Evolutionary conservation across 2,113 vertebrate genomes (phyloP), one percentile per base, ranked within the genome.

Genomic region (Rhabdornis inornatus): DNA sequence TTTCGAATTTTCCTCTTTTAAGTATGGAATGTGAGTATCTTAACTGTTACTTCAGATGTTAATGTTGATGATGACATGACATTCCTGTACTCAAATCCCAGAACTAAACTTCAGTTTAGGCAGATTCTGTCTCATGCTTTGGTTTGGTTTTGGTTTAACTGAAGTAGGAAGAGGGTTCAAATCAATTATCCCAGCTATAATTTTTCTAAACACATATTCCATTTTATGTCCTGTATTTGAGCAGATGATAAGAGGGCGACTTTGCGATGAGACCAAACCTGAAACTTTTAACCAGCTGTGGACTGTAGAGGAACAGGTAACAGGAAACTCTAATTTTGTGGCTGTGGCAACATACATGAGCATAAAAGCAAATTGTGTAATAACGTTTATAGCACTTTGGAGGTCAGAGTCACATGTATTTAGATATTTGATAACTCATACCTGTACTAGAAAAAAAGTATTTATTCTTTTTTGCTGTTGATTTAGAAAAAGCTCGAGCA

Each of bases 201-300:
- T 60, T 81, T 76, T 84, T 56, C n/a, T 90, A 74, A 96, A 86
- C n/a, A 40, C 0, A 0, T 85, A 19, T 81, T 72, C 75, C 47
- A 40, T 96, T 96, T 91, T 97, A 37, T 91, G 31, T 93, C 2
- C 30, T 97, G 27, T 98, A 40, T 91, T 96, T 95, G 94, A 96
- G 75, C 98, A 99, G 99, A 98, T 99, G 98, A 99, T 99, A 98
- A 98, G 99, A 96, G 99, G 99, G 50, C 98, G 99, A 82, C 97
- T 99, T 87, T 99, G 98, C 27, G 98, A 99, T 94, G 98, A 99
- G 97, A 99, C 98, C 98, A 99, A 99, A 98, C 98, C 99, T 16
- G 99, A 99, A 97, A 99, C 99, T 24, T 99, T 99, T 96, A 99
- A 99, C 98, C 99, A 99, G 95, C 97, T 99, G 92, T 99, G 99